These are phyloP conservation scores for Meteorus cinctellus DNA, from an alignment of 2,888 invertebrate species.

Conservation along the genomic window DNA sequence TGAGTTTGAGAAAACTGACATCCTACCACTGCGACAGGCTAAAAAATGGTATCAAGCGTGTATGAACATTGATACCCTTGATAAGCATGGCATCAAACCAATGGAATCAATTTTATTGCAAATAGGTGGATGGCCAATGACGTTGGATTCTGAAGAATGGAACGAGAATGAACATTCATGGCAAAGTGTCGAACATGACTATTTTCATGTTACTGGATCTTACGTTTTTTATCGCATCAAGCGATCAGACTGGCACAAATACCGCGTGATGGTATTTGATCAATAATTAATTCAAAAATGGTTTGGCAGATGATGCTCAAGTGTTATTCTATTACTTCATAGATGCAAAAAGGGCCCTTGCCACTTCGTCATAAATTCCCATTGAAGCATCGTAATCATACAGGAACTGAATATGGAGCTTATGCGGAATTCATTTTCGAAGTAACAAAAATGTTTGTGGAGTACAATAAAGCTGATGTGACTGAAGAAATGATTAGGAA, in stretches of 20 bases:
- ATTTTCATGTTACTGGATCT: constrained; percentile 44
- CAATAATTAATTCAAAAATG: not conserved
- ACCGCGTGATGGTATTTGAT: not conserved
- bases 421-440: constrained; percentile 35
- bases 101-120: constrained; percentile 74
- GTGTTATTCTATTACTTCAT: not conserved
- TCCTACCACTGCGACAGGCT: constrained; percentile 45
- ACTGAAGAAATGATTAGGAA: constrained; percentile 21
- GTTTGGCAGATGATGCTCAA: not conserved
- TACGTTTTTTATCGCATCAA: constrained; percentile 35
- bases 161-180: constrained; percentile 41
- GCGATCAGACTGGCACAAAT: no score
- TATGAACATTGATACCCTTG: constrained; percentile 47
- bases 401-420: constrained; percentile 20
- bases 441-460: constrained; percentile 36
- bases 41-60: constrained; percentile 53
- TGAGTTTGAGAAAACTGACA: constrained; percentile 40
- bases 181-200: constrained; percentile 51
- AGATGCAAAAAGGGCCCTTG: constrained; percentile 24
- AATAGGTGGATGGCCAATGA: constrained; percentile 55
- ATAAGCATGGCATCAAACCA: constrained; percentile 76
- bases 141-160: constrained; percentile 44
- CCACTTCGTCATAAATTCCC: constrained; percentile 39
- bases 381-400: constrained; percentile 41
- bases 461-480: constrained; percentile 32